Conservation (phyloP, 2,797 vertebrate genomes). For the Lutjanus campechanus region DNA sequence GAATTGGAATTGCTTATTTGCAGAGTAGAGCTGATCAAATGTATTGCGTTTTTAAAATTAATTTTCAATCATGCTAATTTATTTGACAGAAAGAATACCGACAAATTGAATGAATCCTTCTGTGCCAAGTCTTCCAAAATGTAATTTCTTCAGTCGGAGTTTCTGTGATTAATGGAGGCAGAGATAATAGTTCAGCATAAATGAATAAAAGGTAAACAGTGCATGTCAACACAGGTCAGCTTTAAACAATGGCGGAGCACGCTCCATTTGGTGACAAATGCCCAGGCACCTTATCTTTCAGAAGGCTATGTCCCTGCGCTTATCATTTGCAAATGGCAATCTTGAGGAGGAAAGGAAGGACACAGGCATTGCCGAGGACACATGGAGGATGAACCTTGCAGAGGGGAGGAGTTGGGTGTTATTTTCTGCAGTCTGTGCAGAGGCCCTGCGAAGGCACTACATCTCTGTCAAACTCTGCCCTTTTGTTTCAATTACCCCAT, state of each 20-base stretch:
- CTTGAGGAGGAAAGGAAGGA: conserved; percentile 76
- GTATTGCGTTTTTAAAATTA: conserved; percentile 52
- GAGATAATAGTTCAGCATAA: conserved; percentile 77
- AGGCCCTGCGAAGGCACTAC: conserved; percentile 73
- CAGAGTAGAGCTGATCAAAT: conserved; percentile 45
- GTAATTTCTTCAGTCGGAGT: conserved; percentile 64
- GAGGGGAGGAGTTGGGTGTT: conserved; percentile 75
- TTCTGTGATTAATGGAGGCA: conserved; percentile 79
- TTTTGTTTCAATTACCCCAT: conserved; percentile 85
- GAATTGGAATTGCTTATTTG: conserved; percentile 43
- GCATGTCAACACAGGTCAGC: conserved; percentile 77
- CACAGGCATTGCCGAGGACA: conserved; percentile 67
- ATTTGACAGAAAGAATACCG: conserved; percentile 25
- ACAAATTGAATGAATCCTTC: conserved; percentile 42
- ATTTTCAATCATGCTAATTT: conserved; percentile 47
- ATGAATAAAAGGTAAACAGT: conserved; percentile 81
- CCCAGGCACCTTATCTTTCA: conserved; percentile 75
- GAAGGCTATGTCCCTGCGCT: conserved; percentile 68
- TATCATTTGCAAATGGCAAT: conserved; percentile 82
- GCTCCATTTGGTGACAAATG: conserved; percentile 84
- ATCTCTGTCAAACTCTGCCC: conserved; percentile 85
- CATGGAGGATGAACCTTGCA: conserved; percentile 69
- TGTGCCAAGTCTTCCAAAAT: conserved; percentile 34
- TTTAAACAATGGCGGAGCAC: conserved; percentile 71
- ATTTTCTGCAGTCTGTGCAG: conserved; percentile 81